These are phyloP conservation scores for Drosophila niveifrons DNA, from an alignment of 2,888 invertebrate genomes.

Conservation along the genomic window DNA sequence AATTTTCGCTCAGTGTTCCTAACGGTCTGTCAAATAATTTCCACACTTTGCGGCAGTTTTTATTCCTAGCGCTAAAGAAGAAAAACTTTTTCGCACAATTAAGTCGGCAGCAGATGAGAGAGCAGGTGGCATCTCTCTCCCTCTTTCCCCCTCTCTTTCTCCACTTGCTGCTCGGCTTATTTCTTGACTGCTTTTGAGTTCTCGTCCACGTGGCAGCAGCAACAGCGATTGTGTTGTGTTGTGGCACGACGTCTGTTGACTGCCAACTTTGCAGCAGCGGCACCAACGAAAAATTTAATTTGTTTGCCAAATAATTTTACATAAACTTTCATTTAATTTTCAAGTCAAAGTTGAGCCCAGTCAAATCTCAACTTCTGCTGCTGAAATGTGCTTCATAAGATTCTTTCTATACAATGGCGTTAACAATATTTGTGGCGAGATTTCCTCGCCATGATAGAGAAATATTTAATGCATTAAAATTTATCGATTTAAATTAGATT, in stretches of 20 bases:
- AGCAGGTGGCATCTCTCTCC: background rate
- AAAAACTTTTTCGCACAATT: conserved; percentile 60
- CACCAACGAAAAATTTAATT: conserved; percentile 51
- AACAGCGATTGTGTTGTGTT: conserved; percentile 22
- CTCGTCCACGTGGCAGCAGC: conserved; percentile 6
- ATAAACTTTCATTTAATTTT: conserved; percentile 51
- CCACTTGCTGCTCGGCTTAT: background rate
- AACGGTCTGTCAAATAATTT: conserved; percentile 58
- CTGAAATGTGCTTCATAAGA: conserved; percentile 3
- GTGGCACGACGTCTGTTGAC: conserved; percentile 33
- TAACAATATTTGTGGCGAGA: background rate
- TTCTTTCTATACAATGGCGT: background rate
- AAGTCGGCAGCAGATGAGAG: conserved; percentile 31
- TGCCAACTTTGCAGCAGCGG: conserved; percentile 32
- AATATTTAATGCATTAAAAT: too few relatives aligned
- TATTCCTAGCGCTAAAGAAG: conserved; percentile 37
- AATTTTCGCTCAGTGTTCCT: conserved; percentile 46
- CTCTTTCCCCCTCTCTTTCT: too few relatives aligned
- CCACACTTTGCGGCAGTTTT: conserved; percentile 60
- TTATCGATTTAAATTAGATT: too few relatives aligned
- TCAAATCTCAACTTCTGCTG: conserved; percentile 23
- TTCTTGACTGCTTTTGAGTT: background rate
- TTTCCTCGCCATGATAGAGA: background rate
- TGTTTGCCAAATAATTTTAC: conserved; percentile 48
- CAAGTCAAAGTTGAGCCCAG: conserved; percentile 38